Conservation (phyloP, 2,113 vertebrate genomes). For the Mastomys coucha region DNA sequence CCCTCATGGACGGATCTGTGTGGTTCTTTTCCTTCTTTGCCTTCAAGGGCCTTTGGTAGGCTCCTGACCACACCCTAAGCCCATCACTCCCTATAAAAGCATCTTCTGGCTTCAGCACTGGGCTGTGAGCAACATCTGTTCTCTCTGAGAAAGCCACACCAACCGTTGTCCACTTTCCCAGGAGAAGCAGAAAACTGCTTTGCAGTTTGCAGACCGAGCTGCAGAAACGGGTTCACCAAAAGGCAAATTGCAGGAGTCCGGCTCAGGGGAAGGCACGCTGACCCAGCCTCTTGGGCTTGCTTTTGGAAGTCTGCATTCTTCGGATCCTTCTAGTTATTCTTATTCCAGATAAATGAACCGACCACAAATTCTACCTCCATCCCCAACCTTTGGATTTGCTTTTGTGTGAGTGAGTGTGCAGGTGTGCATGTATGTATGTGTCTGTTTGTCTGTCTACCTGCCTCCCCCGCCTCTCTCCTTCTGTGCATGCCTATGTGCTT, state of each 20-base stretch:
- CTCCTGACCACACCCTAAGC: neutral
- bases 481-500: no score
- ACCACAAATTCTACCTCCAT: neutral
- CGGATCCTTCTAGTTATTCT: neutral
- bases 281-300: neutral
- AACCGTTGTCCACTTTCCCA: neutral
- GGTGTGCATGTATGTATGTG: neutral
- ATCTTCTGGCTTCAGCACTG: neutral
- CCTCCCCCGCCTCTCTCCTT: no score
- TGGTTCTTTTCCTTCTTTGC: neutral
- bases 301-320: neutral
- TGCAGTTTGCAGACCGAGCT: neutral
- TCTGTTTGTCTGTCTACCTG: neutral
- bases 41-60: neutral
- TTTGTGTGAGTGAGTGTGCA: neutral
- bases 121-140: no score
- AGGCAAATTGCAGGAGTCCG: neutral
- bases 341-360: no score
- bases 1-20: rapidly evolving
- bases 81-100: neutral
- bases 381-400: neutral
- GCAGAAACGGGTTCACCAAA: neutral
- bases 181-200: neutral
- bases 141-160: neutral
- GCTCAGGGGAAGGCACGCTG: neutral